phyloP scores from a whole-genome alignment of 2,113 vertebrate genomes.

The Setophaga coronata region DNA sequence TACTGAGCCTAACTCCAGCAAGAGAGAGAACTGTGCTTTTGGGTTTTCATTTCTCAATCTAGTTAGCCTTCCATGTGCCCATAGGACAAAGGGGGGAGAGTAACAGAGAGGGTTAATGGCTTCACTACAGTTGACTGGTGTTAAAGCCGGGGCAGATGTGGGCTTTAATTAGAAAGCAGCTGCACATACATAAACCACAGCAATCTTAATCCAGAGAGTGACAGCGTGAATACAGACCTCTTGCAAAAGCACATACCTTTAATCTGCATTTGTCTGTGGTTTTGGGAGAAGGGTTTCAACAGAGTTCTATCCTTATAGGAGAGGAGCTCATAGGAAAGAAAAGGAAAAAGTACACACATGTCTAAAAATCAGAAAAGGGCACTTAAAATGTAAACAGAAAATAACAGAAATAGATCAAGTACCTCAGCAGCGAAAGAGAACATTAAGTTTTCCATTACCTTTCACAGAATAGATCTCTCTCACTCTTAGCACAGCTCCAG shows the following conservation, averaged over 20 bases:
- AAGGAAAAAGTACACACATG: slow-evolving; percentile 9
- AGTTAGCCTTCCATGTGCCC: background rate
- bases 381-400: slow-evolving; percentile 66
- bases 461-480: slow-evolving; percentile 44
- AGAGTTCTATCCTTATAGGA: background rate
- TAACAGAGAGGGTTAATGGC: slow-evolving; percentile 18
- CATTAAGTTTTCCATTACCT: slow-evolving; percentile 64
- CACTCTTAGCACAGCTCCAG: slow-evolving; percentile 1
- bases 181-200: slow-evolving; percentile 38
- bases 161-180: slow-evolving; percentile 53
- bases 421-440: slow-evolving; percentile 63
- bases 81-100: background rate
- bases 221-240: background rate
- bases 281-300: background rate
- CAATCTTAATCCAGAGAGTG: slow-evolving; percentile 10
- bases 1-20: background rate
- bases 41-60: background rate
- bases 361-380: slow-evolving; percentile 37
- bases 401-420: slow-evolving; percentile 67
- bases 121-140: background rate
- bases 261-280: background rate
- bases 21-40: background rate
- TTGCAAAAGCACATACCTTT: slow-evolving; percentile 6
- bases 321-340: background rate
- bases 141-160: slow-evolving; percentile 18